Percentiles rank a stretch among this genome's conserved stretches.
phyloP scores from a whole-genome alignment of 2,797 vertebrate species.

The Oreochromis mossambicus region DNA sequence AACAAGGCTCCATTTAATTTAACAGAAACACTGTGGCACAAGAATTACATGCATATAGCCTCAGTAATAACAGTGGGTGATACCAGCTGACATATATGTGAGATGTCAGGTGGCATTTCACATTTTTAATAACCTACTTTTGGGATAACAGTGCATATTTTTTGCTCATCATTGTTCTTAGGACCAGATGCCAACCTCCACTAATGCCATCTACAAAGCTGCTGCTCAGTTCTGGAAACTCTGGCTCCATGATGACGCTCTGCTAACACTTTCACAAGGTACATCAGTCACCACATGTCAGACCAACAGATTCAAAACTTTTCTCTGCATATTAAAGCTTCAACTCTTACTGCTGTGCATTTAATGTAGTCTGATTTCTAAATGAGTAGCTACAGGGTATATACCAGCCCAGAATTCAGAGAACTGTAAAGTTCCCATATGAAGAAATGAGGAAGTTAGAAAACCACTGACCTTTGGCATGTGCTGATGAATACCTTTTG shows the following conservation, averaged over 20 bases:
- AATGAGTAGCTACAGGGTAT: rapidly evolving
- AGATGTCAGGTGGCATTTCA: neutral
- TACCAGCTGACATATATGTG: neutral
- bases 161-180: constrained; percentile 37
- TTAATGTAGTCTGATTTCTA: neutral
- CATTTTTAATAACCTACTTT: neutral
- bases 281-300: neutral
- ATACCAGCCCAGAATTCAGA: neutral
- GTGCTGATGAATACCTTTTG: neutral
- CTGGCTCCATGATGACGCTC: constrained; percentile 84
- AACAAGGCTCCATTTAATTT: neutral
- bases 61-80: neutral
- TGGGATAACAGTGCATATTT: neutral
- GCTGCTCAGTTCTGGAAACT: constrained; percentile 86
- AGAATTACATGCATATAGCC: neutral
- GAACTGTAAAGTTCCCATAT: neutral
- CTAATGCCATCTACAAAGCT: constrained; percentile 84
- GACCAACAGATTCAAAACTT: neutral
- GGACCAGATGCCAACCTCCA: constrained; percentile 85
- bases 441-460: neutral
- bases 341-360: neutral
- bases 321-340: neutral
- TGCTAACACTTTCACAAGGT: constrained; percentile 84
- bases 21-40: neutral
- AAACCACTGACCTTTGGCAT: neutral